Evolutionary conservation across 30 jellyfish, hydroid and myxozoan species (phyloP).

Genomic region (Turritopsis dohrnii): DNA sequence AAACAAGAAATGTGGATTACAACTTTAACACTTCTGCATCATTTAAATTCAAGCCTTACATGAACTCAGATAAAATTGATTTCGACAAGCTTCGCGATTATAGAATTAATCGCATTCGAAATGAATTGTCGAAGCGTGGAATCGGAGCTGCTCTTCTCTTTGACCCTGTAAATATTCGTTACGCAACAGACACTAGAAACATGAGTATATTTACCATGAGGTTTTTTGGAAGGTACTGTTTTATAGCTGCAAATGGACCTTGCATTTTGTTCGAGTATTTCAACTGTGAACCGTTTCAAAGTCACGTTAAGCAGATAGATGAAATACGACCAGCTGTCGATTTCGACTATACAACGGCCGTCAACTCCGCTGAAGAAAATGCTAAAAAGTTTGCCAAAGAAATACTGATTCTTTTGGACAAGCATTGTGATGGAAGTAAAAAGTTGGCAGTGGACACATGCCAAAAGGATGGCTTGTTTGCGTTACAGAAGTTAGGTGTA

Average conservation of each 20-base stretch:
- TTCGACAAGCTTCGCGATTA: neutral
- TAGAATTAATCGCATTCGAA: neutral
- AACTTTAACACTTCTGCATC: neutral
- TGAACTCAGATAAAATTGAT: neutral
- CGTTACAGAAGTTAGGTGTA: neutral
- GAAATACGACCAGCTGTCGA: neutral
- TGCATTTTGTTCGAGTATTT: neutral
- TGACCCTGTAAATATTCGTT: neutral
- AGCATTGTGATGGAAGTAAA: neutral
- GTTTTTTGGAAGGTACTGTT: neutral
- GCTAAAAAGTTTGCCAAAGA: neutral
- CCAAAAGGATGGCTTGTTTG: neutral
- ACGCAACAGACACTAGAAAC: neutral
- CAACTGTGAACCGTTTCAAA: neutral
- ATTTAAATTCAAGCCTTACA: neutral
- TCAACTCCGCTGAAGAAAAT: neutral
- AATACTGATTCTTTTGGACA: neutral
- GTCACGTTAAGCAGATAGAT: neutral
- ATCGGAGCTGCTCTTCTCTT: neutral
- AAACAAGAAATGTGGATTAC: neutral
- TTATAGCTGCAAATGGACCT: neutral
- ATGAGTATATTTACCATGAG: neutral
- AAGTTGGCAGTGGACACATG: neutral
- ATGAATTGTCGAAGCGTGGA: neutral
- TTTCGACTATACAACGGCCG: neutral